Conservation (phyloP, 2,797 vertebrate species). For the Tadarida brasiliensis region DNA sequence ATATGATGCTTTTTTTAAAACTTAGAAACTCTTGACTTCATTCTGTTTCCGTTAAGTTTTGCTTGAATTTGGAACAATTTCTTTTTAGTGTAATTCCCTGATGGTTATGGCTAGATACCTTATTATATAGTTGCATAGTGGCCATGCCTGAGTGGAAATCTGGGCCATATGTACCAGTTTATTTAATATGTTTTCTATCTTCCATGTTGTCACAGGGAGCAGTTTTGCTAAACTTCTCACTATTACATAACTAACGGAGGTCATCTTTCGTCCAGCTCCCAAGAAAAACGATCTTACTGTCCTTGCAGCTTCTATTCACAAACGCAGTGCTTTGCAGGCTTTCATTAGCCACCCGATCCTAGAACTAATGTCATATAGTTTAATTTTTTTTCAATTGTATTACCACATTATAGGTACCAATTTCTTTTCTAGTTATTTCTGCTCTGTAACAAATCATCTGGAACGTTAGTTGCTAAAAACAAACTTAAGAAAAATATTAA, state of each 20-base stretch:
- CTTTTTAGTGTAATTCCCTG: neutral
- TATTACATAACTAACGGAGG: neutral
- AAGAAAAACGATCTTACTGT: neutral
- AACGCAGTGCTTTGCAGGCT: no score
- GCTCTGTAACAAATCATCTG: neutral
- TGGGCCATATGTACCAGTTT: neutral
- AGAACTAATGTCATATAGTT: neutral
- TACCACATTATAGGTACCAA: neutral
- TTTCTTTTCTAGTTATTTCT: constrained; percentile 5
- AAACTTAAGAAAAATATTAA: neutral
- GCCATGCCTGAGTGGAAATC: neutral
- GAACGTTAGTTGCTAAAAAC: neutral
- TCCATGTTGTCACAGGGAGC: neutral
- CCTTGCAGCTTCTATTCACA: neutral
- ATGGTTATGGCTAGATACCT: neutral
- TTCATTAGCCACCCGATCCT: neutral
- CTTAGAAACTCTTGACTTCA: neutral
- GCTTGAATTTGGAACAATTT: neutral
- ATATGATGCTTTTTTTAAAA: neutral
- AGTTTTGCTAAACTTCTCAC: neutral
- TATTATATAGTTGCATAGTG: neutral
- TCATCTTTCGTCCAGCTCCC: neutral
- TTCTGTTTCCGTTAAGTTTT: constrained; percentile 20
- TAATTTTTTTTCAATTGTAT: neutral
- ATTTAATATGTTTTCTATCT: constrained; percentile 7